phyloP scores from a whole-genome alignment of 2,113 vertebrate species.

The Thalassarche chlororhynchos region DNA sequence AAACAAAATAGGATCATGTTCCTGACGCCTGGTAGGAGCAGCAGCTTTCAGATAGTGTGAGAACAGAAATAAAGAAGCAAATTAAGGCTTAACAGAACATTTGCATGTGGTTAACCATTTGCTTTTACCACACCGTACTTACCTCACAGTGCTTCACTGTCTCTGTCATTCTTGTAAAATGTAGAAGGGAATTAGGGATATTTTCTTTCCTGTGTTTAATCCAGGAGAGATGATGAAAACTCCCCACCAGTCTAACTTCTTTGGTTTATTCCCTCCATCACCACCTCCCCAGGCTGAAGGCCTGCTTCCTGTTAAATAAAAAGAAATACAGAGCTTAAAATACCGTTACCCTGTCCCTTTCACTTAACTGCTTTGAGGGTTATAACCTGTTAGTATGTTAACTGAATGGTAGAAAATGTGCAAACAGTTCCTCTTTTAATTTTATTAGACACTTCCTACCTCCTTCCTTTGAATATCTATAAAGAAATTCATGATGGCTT shows the following conservation, averaged over 20 bases:
- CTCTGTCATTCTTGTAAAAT: not conserved
- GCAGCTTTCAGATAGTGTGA: not conserved
- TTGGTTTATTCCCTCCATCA: not conserved
- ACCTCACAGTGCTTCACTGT: not conserved
- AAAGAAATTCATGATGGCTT: not conserved
- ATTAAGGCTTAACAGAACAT: not conserved
- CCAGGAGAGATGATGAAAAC: not conserved
- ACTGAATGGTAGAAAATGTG: not conserved
- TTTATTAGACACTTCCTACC: not conserved
- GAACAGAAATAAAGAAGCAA: not conserved
- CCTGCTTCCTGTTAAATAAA: not conserved
- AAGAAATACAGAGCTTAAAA: not conserved
- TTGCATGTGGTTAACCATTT: conserved; percentile 29
- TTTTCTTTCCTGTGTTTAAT: conserved; percentile 8
- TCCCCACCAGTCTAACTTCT: not conserved
- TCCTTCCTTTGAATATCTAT: conserved; percentile 1
- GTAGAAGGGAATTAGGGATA: not conserved
- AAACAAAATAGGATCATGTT: conserved; percentile 35
- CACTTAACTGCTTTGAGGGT: not conserved
- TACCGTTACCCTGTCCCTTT: not conserved
- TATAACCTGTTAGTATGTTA: not conserved
- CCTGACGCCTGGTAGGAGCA: not conserved
- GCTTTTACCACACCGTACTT: not conserved
- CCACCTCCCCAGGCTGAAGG: not conserved
- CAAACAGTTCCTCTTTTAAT: not conserved